Conservation (phyloP, 2,888 invertebrate genomes). For the Polydrusus tereticollis region DNA sequence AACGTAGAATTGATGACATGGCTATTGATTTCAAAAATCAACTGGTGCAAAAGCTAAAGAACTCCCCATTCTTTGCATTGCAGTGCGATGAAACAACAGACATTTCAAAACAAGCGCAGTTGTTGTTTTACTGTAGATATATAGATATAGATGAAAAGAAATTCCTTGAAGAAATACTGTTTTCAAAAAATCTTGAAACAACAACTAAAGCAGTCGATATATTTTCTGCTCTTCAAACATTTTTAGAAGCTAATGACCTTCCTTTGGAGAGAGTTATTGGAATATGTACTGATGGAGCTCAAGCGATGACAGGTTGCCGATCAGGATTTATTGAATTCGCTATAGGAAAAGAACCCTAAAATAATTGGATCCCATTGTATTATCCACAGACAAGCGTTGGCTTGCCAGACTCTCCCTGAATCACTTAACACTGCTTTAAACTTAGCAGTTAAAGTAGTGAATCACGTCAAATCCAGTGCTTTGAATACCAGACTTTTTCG, state of each 20-base stretch:
- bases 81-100: not conserved
- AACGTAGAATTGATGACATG: constrained; percentile 47
- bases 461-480: too few relatives aligned
- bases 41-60: not conserved
- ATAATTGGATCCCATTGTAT: not conserved
- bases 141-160: not conserved
- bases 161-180: not conserved
- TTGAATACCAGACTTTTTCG: too few relatives aligned
- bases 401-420: too few relatives aligned
- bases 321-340: too few relatives aligned
- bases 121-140: not conserved
- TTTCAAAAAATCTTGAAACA: not conserved
- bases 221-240: not conserved
- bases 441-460: too few relatives aligned
- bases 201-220: not conserved
- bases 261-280: not conserved
- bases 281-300: not conserved
- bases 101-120: not conserved
- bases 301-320: not conserved
- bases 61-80: not conserved
- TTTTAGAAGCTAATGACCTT: not conserved
- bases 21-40: constrained; percentile 31
- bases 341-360: not conserved
- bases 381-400: constrained; percentile 6
- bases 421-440: too few relatives aligned